phyloP scores from a whole-genome alignment of 2,113 vertebrate species.

The Larimichthys crocea region DNA sequence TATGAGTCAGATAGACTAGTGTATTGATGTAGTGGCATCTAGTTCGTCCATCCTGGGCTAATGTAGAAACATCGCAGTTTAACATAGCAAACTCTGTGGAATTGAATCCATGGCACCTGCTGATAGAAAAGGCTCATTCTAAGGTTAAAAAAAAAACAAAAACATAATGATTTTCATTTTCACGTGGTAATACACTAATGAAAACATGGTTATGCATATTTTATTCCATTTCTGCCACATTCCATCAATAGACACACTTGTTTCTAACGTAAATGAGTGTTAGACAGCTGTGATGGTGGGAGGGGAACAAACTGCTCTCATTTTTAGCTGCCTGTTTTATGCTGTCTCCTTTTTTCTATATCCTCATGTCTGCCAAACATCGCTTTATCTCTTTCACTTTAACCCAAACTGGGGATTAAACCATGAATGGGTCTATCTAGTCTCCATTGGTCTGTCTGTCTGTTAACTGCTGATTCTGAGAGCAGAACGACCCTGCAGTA shows the following conservation, averaged over 20 bases:
- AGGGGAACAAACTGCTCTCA: neutral
- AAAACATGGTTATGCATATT: too few species aligned
- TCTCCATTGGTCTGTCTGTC: slow-evolving; percentile 1
- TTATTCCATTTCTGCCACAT: too few species aligned
- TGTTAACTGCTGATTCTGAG: neutral
- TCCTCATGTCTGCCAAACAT: neutral
- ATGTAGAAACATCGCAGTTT: too few species aligned
- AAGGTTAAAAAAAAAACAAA: too few species aligned
- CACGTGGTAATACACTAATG: too few species aligned
- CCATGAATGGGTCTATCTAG: neutral
- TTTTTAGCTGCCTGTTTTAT: neutral
- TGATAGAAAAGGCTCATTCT: too few species aligned
- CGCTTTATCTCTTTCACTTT: neutral
- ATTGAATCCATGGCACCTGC: too few species aligned
- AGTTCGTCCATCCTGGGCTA: neutral
- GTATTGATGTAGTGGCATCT: too few species aligned
- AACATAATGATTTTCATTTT: too few species aligned
- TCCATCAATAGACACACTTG: too few species aligned
- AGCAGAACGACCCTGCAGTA: neutral
- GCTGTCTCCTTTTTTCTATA: neutral
- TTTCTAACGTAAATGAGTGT: neutral
- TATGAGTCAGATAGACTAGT: too few species aligned
- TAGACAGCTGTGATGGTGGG: neutral
- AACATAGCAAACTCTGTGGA: too few species aligned
- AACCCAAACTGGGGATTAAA: neutral